These are phyloP conservation scores for Eupithecia subfuscata DNA, from an alignment of 2,888 invertebrate species.

Conservation along the genomic window DNA sequence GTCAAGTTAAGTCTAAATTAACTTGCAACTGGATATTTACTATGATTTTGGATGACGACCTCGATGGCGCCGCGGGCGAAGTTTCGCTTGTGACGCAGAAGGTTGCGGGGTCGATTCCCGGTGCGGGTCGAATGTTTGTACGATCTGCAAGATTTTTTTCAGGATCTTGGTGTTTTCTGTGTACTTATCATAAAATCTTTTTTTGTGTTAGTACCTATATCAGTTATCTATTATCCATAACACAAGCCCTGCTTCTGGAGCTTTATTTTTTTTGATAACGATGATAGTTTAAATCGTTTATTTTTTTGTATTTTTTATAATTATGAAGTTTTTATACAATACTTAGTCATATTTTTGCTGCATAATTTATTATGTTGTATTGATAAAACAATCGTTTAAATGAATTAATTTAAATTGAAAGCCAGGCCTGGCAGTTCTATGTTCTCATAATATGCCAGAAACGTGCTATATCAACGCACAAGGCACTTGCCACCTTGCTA, in stretches of 20 bases:
- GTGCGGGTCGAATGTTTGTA: neutral
- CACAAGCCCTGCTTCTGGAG: too few relatives aligned
- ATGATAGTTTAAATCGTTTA: too few relatives aligned
- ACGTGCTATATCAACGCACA: neutral
- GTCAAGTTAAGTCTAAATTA: neutral
- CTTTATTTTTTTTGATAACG: too few relatives aligned
- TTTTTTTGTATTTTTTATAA: too few relatives aligned
- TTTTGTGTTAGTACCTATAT: neutral
- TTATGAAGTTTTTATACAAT: too few relatives aligned
- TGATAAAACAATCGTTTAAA: too few relatives aligned
- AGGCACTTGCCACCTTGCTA: neutral
- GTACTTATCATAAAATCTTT: neutral
- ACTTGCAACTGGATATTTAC: neutral
- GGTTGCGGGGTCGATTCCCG: neutral
- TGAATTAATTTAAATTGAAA: too few relatives aligned
- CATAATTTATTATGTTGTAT: too few relatives aligned
- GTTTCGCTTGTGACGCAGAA: neutral
- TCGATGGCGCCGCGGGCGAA: neutral
- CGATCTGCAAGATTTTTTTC: neutral
- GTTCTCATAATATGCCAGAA: neutral
- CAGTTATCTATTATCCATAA: neutral
- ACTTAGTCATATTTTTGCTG: too few relatives aligned
- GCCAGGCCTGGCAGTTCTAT: neutral
- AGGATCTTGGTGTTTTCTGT: neutral
- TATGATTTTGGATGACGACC: neutral